phyloP scores from a whole-genome alignment of 2,888 invertebrate genomes.

The Parnassius apollo region DNA sequence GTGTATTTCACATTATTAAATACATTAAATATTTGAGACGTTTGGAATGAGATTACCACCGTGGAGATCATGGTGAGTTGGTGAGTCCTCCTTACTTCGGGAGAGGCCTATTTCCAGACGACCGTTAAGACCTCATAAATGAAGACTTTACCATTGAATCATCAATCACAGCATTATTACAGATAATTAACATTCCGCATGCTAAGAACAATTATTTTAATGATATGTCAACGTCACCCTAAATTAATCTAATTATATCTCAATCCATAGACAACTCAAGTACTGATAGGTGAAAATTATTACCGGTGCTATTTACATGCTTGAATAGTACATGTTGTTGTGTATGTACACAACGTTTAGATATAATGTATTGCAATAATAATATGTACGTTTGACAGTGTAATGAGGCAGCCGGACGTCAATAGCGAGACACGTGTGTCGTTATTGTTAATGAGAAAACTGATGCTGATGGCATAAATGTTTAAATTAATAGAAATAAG shows the following conservation, averaged over 20 bases:
- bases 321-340: slow-evolving; percentile 1
- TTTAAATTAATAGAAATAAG: neutral
- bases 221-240: slow-evolving; percentile 13
- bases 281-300: slow-evolving; percentile 15
- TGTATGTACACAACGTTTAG: neutral
- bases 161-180: slow-evolving; percentile 1
- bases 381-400: slow-evolving; percentile 27
- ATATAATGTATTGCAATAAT: slow-evolving; percentile 1
- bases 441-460: slow-evolving; percentile 43
- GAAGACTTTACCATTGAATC: neutral
- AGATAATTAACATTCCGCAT: slow-evolving; percentile 3
- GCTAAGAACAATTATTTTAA: slow-evolving; percentile 15
- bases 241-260: slow-evolving; percentile 24
- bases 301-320: slow-evolving; percentile 14
- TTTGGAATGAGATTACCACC: too few species aligned
- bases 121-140: too few species aligned
- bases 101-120: too few species aligned
- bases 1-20: too few species aligned
- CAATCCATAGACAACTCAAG: slow-evolving; percentile 20
- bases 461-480: neutral
- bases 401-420: slow-evolving; percentile 32
- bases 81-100: too few species aligned
- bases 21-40: too few species aligned
- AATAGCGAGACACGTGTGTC: slow-evolving; percentile 32
- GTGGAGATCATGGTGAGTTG: too few species aligned